Percentiles rank a stretch among this genome's conserved stretches.
Conservation (phyloP, 2,113 vertebrate genomes). For the Lepidiolamprologus cunningtoni region DNA sequence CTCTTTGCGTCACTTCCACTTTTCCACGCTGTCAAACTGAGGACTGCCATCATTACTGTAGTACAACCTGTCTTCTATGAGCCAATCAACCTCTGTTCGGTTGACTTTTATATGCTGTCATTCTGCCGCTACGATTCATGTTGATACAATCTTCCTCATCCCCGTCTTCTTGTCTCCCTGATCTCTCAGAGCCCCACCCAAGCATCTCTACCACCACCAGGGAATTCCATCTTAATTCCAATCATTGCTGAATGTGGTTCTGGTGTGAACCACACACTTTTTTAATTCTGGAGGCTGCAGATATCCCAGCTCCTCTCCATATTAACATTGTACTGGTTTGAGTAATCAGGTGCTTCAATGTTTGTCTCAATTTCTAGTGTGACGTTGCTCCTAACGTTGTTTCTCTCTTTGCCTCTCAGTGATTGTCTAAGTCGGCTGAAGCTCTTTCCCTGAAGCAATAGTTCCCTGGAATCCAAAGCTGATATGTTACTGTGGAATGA, state of each 20-base stretch:
- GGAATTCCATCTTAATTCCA: not conserved
- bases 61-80: not conserved
- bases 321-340: not conserved
- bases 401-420: not conserved
- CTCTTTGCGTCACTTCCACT: not conserved
- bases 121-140: not conserved
- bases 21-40: not conserved
- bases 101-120: not conserved
- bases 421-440: not conserved
- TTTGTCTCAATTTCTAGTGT: not conserved
- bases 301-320: not conserved
- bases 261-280: not conserved
- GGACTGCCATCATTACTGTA: not conserved
- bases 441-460: not conserved
- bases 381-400: not conserved
- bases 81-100: not conserved
- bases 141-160: not conserved
- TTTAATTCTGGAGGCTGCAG: not conserved
- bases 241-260: not conserved
- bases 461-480: not conserved
- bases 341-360: not conserved
- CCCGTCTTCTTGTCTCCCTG: rapidly evolving
- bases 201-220: not conserved
- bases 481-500: not conserved
- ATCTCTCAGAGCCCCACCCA: not conserved